A percentile compares a stretch with the other conserved stretches of the same genome.
Evolutionary conservation across 2,797 vertebrate species (phyloP).

Genomic region (Malacoraja senta): DNA sequence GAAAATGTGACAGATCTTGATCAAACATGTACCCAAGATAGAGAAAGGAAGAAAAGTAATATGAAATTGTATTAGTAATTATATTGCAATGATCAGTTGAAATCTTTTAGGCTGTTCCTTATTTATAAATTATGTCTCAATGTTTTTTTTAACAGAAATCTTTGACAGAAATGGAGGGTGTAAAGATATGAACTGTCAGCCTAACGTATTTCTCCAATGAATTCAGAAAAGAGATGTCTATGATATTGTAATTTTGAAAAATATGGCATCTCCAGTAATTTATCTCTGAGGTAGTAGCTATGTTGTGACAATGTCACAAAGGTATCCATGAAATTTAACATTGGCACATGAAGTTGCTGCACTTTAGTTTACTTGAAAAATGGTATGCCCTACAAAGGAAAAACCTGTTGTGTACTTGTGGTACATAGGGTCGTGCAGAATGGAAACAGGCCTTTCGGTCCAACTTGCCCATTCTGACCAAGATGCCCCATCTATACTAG

Average conservation of each 20-base stretch:
- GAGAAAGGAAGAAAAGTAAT: background rate
- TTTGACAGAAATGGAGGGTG: background rate
- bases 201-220: background rate
- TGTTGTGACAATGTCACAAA: background rate
- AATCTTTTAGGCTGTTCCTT: background rate
- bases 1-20: background rate
- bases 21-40: background rate
- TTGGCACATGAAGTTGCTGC: background rate
- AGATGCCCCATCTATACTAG: too few relatives aligned
- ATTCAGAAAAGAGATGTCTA: background rate
- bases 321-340: background rate
- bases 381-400: background rate
- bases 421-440: too few relatives aligned
- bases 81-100: background rate
- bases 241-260: background rate
- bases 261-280: background rate
- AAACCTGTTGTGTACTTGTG: too few relatives aligned
- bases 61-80: background rate
- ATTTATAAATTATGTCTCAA: background rate
- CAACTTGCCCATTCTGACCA: too few relatives aligned
- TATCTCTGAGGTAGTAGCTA: background rate
- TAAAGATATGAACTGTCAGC: background rate
- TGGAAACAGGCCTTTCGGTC: too few relatives aligned
- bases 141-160: background rate
- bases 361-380: background rate